phyloP scores from a whole-genome alignment of 2,888 invertebrate species.

The Platerodrilus igneus region DNA sequence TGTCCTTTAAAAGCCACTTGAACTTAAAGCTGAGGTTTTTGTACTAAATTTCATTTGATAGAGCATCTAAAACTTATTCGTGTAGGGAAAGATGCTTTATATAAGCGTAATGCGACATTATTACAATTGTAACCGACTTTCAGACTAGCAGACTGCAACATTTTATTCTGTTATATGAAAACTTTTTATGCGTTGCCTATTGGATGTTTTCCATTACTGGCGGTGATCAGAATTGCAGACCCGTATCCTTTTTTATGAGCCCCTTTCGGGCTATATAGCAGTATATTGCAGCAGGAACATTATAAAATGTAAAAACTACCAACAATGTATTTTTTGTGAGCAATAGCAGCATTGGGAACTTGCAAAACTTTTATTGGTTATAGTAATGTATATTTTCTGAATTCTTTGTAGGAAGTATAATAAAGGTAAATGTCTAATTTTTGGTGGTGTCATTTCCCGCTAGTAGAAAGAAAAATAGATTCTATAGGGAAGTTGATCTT shows the following conservation, averaged over 20 bases:
- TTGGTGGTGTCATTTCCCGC: slow-evolving; percentile 33
- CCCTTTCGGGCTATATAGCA: slow-evolving; percentile 44
- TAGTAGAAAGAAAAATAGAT: slow-evolving; percentile 29
- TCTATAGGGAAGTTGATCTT: slow-evolving; percentile 34
- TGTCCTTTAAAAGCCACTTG: no score
- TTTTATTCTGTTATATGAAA: slow-evolving; percentile 43
- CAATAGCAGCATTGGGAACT: slow-evolving; percentile 32
- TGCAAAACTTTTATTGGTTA: slow-evolving; percentile 41
- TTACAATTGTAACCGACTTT: slow-evolving; percentile 22
- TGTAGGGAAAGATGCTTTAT: no score
- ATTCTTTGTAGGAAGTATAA: no score
- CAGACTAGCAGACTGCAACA: slow-evolving; percentile 33
- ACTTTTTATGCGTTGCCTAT: slow-evolving; percentile 46
- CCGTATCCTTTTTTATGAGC: slow-evolving; percentile 44
- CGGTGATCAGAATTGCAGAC: slow-evolving; percentile 46
- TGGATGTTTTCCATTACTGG: slow-evolving; percentile 44
- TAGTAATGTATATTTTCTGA: slow-evolving; percentile 39
- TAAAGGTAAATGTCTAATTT: slow-evolving; percentile 39
- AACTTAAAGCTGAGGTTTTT: no score
- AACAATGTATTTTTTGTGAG: slow-evolving; percentile 43
- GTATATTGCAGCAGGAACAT: slow-evolving; percentile 44
- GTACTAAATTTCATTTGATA: no score
- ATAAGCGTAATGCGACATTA: slow-evolving; percentile 13
- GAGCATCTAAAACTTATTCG: no score
- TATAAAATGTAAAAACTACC: slow-evolving; percentile 47